Percentiles rank a stretch among this genome's conserved stretches.
Evolutionary conservation across 2,888 invertebrate genomes (phyloP).

Genomic region (Erebia ligea): DNA sequence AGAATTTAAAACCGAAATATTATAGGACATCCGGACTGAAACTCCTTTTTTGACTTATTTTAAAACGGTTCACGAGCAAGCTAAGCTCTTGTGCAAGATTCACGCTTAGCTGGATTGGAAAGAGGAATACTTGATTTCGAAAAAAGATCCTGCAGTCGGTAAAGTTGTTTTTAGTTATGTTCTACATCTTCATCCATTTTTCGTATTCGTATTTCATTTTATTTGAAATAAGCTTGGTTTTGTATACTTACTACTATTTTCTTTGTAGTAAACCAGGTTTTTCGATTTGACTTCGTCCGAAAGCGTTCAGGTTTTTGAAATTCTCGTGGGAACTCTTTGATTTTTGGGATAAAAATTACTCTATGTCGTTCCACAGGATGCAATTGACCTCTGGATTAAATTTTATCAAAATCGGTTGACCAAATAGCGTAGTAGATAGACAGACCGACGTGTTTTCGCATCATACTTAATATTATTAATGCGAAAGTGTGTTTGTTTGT

Average conservation of each 20-base stretch:
- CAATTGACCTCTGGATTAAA: background rate
- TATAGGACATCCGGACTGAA: slow-evolving; percentile 25
- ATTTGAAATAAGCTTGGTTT: background rate
- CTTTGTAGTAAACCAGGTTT: background rate
- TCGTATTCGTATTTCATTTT: background rate
- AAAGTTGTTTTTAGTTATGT: slow-evolving; percentile 18
- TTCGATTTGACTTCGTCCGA: background rate
- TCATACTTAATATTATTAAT: too few species aligned
- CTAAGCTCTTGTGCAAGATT: slow-evolving; percentile 22
- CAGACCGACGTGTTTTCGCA: too few species aligned
- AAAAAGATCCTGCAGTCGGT: slow-evolving; percentile 21
- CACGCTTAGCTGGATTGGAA: slow-evolving; percentile 26
- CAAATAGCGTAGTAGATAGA: too few species aligned
- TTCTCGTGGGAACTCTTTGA: too few species aligned
- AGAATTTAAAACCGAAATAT: slow-evolving; percentile 25
- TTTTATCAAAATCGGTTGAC: background rate
- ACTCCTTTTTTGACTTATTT: slow-evolving; percentile 22
- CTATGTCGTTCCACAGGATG: too few species aligned
- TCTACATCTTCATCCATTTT: slow-evolving; percentile 16
- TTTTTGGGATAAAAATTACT: background rate
- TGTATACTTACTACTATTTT: background rate
- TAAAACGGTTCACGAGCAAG: slow-evolving; percentile 15
- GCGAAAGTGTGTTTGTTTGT: too few species aligned
- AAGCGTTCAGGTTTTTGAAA: background rate
- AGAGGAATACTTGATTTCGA: slow-evolving; percentile 24